Evolutionary conservation across 1,140 invertebrate species (phyloP).

Genomic region (Rhagoletis zephyria): DNA sequence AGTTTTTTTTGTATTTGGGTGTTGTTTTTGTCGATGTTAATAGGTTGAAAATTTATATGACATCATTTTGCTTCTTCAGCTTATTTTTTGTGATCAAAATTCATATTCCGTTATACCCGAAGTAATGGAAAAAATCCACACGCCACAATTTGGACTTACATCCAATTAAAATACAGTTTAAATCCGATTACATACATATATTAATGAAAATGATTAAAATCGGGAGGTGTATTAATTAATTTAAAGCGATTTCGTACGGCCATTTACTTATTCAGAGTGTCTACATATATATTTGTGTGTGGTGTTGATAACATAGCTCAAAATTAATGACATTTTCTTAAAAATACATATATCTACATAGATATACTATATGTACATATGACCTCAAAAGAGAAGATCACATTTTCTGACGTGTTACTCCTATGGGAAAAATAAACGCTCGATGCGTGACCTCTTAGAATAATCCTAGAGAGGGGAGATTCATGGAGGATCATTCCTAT

Average conservation of each 20-base stretch:
- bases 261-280: not conserved
- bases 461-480: no score
- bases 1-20: not conserved
- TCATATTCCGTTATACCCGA: not conserved
- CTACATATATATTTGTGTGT: no score
- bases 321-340: no score
- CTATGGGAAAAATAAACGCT: no score
- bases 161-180: conserved; percentile 11
- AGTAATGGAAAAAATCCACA: not conserved
- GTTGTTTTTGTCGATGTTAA: conserved; percentile 3
- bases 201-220: not conserved
- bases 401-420: no score
- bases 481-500: no score
- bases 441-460: no score
- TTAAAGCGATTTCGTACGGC: not conserved
- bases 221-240: conserved; percentile 24
- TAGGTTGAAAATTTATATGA: conserved; percentile 20
- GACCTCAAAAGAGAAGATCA: not conserved
- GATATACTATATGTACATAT: not conserved
- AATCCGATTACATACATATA: conserved; percentile 30
- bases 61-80: not conserved
- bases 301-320: no score
- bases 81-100: not conserved
- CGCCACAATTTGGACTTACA: not conserved
- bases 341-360: not conserved